Percentiles rank a stretch among this genome's conserved stretches.
These are phyloP conservation scores for Rhagoletis pomonella DNA, from an alignment of 1,140 invertebrate species.

Conservation along the genomic window DNA sequence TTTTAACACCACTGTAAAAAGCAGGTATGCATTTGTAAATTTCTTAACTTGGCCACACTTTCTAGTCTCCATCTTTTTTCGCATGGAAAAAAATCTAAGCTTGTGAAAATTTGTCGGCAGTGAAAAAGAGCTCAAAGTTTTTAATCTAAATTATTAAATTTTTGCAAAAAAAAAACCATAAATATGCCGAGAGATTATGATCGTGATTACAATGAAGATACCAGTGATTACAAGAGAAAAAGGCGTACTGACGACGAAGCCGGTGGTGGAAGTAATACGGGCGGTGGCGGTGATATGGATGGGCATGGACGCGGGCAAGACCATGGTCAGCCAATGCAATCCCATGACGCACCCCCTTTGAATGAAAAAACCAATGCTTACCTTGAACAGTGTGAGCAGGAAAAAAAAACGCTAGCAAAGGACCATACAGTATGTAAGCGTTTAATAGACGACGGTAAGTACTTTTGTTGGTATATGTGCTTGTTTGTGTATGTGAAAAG, in stretches of 20 bases:
- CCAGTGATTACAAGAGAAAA: conserved; percentile 71
- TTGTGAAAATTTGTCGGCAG: conserved; percentile 11
- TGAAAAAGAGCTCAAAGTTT: not conserved
- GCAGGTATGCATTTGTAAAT: not conserved
- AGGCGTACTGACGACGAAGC: conserved; percentile 68
- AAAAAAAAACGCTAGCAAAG: conserved; percentile 71
- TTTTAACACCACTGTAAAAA: not conserved
- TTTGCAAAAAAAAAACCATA: conserved; percentile 40
- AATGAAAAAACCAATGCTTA: conserved; percentile 72
- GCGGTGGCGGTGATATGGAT: conserved; percentile 59
- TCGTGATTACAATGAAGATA: conserved; percentile 71
- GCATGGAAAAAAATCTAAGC: conserved; percentile 12
- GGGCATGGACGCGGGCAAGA: conserved; percentile 61
- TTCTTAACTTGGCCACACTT: conserved; percentile 25
- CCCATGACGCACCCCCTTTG: conserved; percentile 66
- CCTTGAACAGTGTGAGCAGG: conserved; percentile 68
- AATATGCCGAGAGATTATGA: conserved; percentile 71
- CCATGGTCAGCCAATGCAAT: conserved; percentile 54
- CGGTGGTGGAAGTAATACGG: conserved; percentile 57
- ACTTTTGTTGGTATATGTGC: not conserved
- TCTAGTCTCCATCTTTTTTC: conserved; percentile 49
- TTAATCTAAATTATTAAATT: not conserved
- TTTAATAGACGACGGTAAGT: conserved; percentile 69
- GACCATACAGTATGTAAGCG: conserved; percentile 66
- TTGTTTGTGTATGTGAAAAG: not conserved